Conservation (phyloP, 2,888 invertebrate species). For the Capitulum mitella region DNA sequence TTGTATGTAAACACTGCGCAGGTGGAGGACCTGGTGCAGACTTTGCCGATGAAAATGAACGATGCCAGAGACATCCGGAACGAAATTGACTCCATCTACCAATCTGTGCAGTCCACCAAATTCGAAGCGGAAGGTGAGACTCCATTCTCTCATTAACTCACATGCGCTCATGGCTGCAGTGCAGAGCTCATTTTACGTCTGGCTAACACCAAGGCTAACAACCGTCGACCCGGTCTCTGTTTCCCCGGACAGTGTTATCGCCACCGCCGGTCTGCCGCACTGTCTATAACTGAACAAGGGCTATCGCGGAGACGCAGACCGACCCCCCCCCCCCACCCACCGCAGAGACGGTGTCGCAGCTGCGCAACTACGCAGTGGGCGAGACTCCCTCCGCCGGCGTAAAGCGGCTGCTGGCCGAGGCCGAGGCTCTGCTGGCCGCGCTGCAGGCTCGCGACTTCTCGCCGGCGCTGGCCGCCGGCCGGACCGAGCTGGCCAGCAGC, state of each 20-base stretch:
- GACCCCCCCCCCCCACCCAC: not conserved
- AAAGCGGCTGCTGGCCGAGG: slow-evolving; percentile 42
- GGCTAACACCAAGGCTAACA: no score
- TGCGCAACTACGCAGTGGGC: slow-evolving; percentile 40
- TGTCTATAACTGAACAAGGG: no score
- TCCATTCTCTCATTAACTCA: no score
- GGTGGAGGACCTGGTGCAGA: not conserved
- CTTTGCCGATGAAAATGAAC: not conserved
- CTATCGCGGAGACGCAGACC: no score
- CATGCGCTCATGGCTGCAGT: no score
- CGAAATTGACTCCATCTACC: slow-evolving; percentile 34
- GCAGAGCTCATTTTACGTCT: no score
- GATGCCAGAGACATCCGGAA: slow-evolving; percentile 41
- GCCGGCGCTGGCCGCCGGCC: slow-evolving; percentile 36
- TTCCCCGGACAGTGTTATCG: no score
- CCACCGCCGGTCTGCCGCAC: no score
- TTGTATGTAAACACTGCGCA: no score
- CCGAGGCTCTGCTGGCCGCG: slow-evolving; percentile 42
- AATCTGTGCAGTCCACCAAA: slow-evolving; percentile 36
- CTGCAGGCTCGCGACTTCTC: slow-evolving; percentile 41
- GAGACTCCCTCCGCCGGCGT: slow-evolving; percentile 40
- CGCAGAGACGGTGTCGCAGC: slow-evolving; percentile 39
- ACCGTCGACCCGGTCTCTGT: no score
- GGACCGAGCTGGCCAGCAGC: slow-evolving; percentile 37
- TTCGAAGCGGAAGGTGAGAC: not conserved